Base-by-base conservation (phyloP, 2,888 invertebrate genomes). In the Macaria liturata region DNA sequence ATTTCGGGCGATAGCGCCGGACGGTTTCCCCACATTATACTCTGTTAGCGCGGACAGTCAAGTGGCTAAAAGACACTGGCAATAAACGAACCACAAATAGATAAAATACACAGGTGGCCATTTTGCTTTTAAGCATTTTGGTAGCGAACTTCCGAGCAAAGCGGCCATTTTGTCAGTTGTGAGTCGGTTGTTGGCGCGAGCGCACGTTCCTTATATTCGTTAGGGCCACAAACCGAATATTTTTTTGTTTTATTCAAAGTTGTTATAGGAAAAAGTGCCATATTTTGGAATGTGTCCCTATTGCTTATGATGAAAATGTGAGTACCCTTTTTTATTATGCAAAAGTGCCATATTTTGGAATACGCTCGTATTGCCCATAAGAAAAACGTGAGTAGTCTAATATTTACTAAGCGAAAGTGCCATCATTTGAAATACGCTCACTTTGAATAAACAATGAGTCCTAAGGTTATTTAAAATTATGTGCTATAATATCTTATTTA, bases 131-230 rank as follows among this genome's bases (percentile, higher is more conserved):
- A 46, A 46, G 30, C 32, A 30, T 32, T 46, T 46, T 46, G 46
- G 46, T 32, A 46, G 30, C 30, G 39, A 46, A 46, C 46, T 45
- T 45, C 45, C 20, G 30, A 45, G 30, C 45, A 45, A 45, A 45
- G 45, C 45, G 6, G 45, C 45, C 45, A 45, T 45, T 30, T 45
- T 45, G 20, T 45, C 30, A 30, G 45, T 45, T 45, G 45, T 30
- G 45, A 20, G 30, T 30, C 45, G 45, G 30, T 30, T 30, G 45
- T 45, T 6, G 45, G 45, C 30, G 45, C 45, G 45, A 45, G 45
- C 45, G 45, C 45, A 45, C 45, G 45, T 45, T 45, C 9, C 7
- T 45, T 45, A 30, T 45, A 4, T 30, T 20, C 30, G 3, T 5
- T 3, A 30, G 30, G 20, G 45, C 30, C 45, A 45, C 30, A 45